Base-by-base conservation (phyloP, 2,888 invertebrate genomes). In the Syrista parreyssii region DNA sequence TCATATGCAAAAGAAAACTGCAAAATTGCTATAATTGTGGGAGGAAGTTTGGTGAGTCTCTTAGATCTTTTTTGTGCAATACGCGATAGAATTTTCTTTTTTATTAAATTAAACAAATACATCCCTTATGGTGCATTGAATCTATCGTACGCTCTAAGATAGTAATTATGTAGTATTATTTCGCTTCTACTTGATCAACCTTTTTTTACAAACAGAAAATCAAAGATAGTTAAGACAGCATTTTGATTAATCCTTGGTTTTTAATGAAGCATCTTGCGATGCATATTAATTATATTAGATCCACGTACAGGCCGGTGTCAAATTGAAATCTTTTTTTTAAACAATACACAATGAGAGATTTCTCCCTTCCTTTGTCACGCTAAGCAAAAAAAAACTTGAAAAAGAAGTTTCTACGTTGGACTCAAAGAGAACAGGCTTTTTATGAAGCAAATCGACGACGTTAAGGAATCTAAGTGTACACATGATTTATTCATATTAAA, bases 391-490 rank as follows among this genome's bases (percentile, higher is more conserved):
- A 23, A 55, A 55, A 55, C n/a, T 2, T 55, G 23, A 23, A 23
- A 55, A 23, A 55, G 55, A 55, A 55, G 23, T 55, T 55, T 55
- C 23, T 23, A 55, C 55, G 55, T 55, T 55, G 55, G 9, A 55
- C 55, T 55, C 23, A 23, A 23, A 9, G 55, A 55, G 55, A 2
- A 55, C 55, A 55, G 55, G 55, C 55, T 23, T 55, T 55, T 55
- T 83, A 85, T 83, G 81, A 82, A 82, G 81, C 78, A 81, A 84
- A 23, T 55, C 81, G 82, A 81, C 80, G 82, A 81, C 82, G 75
- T 84, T 81, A 86, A 86, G 80, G 76, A 83, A 83, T 82, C 80
- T 82, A 79, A 81, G 78, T 85, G 81, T 85, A 83, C 80, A 82
- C 82, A 81, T 15, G 55, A 80, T 75, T 80, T 82, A 83, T 81